Conservation (phyloP, 2,888 invertebrate genomes). For the Hydroisotoma schaefferi region DNA sequence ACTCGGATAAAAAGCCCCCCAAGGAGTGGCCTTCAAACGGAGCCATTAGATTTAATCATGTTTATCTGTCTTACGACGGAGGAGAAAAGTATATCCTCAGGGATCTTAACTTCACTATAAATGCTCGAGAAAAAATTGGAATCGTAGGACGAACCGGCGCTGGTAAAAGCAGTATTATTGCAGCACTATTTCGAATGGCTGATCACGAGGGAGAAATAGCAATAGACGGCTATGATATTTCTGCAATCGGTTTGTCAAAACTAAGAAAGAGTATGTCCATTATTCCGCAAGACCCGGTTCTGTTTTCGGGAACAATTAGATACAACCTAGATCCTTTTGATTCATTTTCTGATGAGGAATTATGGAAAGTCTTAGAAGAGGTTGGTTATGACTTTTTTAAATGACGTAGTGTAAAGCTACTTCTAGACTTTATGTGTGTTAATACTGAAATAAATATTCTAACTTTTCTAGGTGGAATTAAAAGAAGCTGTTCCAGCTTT, state of each 20-base stretch:
- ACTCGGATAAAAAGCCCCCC: conserved; percentile 49
- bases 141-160: conserved; percentile 56
- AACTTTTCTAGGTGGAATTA: conserved; percentile 23
- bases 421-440: background rate
- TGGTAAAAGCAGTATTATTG: conserved; percentile 84
- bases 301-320: conserved; percentile 83
- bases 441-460: conserved; percentile 27
- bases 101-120: conserved; percentile 52
- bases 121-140: conserved; percentile 54
- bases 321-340: conserved; percentile 88
- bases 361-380: conserved; percentile 83
- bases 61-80: conserved; percentile 52
- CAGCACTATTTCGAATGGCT: conserved; percentile 83
- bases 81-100: conserved; percentile 51
- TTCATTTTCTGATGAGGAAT: conserved; percentile 69
- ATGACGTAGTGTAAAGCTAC: background rate
- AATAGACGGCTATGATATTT: conserved; percentile 70
- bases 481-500: conserved; percentile 31
- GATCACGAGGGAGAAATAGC: conserved; percentile 79
- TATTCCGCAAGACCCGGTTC: conserved; percentile 86
- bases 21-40: conserved; percentile 54
- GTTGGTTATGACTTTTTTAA: conserved; percentile 51
- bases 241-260: conserved; percentile 59
- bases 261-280: conserved; percentile 78
- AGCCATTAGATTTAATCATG: conserved; percentile 41